Base-by-base conservation (phyloP, 2,113 vertebrate species). In the Eulacestoma nigropectus region DNA sequence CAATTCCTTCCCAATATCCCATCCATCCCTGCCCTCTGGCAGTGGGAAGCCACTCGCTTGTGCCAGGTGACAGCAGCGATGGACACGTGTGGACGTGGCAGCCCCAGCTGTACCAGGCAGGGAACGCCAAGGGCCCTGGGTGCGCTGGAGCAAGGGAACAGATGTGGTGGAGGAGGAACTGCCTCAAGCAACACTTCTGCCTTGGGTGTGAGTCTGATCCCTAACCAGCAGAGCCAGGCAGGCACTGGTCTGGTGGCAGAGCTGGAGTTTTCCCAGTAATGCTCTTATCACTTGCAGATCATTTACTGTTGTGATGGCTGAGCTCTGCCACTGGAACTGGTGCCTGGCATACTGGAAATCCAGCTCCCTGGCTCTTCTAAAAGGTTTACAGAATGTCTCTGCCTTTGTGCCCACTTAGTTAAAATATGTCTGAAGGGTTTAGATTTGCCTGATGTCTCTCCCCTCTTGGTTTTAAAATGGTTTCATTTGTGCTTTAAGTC, bases 41-140 rank as follows among this genome's bases (percentile, higher is more conserved):
- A 63, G 33, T 22, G 10, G 32, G 39, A 63, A 73, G 39, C 39
- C 57, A 5, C 37, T 78, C 1, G 0, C 25, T 78, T 1, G 0
- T 52, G 59, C 23, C 25, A 35, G 21, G 20, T 32, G 50, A 25
- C 1, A 2, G 33, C 62, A 56, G 27, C 1, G 0, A 37, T 37
- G 77, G 39, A 32, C 50, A 30, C 10, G 2, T 26, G 9, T 26
- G 50, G 25, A 35, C 25, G 4, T 30, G 62, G 49, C 49, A 65
- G 60, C 39, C 11, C 49, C 7, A 7, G 47, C 49, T 79, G 60
- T 55, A 18, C 39, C 62, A 55, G 75, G 37, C 47, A n/a, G 47
- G 47, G 47, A 63, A 7, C n/a, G 37, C 59, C 59, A 52, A 17
- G 47, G 47, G 47, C 62, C 26, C 7, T 30, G 49, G 39, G 11